Evolutionary conservation across 2,113 vertebrate species (phyloP).

Genomic region (Anarhynchus alexandrinus): DNA sequence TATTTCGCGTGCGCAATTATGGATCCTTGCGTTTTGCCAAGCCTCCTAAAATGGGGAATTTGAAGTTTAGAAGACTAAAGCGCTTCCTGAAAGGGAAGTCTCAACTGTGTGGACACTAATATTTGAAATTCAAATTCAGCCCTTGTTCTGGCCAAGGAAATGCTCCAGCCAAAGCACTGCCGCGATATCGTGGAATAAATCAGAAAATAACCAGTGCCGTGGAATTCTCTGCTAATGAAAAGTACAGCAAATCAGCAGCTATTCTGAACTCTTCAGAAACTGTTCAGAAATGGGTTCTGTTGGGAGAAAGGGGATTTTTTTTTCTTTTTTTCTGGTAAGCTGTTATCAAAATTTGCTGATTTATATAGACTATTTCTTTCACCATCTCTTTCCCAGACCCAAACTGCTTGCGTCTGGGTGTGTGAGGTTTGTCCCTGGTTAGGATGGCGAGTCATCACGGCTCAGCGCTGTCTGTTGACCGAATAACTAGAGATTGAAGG

Average conservation of each 20-base stretch:
- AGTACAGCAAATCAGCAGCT: neutral
- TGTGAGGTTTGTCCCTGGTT: neutral
- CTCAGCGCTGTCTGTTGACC: neutral
- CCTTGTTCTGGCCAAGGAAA: neutral
- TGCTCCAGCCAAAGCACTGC: neutral
- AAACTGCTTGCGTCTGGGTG: neutral
- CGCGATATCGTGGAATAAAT: rapidly evolving
- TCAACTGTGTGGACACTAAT: neutral
- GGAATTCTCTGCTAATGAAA: neutral
- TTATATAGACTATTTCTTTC: neutral
- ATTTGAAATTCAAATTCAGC: constrained; percentile 6
- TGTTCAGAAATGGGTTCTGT: neutral
- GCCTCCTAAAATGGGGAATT: neutral
- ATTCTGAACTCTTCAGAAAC: neutral
- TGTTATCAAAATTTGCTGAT: neutral
- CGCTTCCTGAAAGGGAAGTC: neutral
- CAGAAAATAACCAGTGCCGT: neutral
- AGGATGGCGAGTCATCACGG: neutral
- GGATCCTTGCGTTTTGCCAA: neutral
- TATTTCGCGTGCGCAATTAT: neutral
- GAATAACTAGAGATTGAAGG: neutral
- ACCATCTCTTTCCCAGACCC: neutral
- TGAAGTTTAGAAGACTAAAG: neutral
- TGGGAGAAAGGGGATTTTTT: neutral
- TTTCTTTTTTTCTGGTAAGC: neutral